Conservation (phyloP, 2,888 invertebrate species). For the Spodoptera littoralis region DNA sequence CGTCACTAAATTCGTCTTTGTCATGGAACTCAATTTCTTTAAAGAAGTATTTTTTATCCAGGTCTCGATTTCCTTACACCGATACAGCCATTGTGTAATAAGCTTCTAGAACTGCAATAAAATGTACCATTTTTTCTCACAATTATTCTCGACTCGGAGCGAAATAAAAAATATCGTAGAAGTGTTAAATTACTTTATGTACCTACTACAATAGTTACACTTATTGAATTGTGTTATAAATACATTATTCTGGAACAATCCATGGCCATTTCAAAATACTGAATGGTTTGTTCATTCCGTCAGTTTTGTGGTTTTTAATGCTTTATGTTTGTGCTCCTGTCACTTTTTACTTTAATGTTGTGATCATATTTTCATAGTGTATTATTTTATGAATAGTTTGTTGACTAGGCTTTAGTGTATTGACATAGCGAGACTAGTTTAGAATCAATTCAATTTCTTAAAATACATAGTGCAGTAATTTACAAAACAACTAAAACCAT, state of each 20-base stretch:
- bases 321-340: no score
- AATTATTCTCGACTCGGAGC: slow-evolving; percentile 1
- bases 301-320: not conserved
- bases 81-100: no score
- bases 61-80: no score
- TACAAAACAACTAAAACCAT: no score
- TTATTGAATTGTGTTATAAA: slow-evolving; percentile 27
- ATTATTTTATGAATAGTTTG: no score
- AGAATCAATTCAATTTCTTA: no score
- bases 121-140: not conserved
- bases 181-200: slow-evolving; percentile 10
- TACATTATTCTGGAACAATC: slow-evolving; percentile 23
- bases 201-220: slow-evolving; percentile 4
- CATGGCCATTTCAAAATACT: slow-evolving; percentile 44
- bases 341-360: not conserved
- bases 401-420: no score
- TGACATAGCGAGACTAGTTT: no score
- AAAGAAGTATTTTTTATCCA: no score
- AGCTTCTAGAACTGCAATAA: slow-evolving; percentile 7
- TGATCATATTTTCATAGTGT: not conserved
- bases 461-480: no score
- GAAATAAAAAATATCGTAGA: slow-evolving; percentile 14
- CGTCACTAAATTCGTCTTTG: no score
- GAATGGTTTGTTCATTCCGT: not conserved
- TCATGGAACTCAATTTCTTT: no score